These are phyloP conservation scores for Parambassis ranga DNA, from an alignment of 2,797 vertebrate species.

Conservation along the genomic window DNA sequence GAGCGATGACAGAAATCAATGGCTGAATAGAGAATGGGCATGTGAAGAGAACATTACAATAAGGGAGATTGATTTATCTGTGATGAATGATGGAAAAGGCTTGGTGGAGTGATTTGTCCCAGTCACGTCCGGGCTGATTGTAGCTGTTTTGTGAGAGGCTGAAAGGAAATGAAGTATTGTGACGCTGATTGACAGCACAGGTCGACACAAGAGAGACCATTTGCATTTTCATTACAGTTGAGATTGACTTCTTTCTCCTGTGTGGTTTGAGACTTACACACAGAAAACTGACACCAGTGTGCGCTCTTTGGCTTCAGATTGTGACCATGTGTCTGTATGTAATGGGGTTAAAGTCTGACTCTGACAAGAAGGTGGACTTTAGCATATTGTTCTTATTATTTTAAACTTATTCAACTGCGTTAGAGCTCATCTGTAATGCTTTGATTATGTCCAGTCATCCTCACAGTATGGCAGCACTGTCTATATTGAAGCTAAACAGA, in stretches of 20 bases:
- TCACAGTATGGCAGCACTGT: neutral
- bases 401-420: too few species aligned
- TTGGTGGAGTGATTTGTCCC: slow-evolving; percentile 31
- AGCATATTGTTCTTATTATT: too few species aligned
- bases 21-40: slow-evolving; percentile 36
- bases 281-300: too few species aligned
- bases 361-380: too few species aligned
- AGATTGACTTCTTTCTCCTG: slow-evolving; percentile 53
- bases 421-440: too few species aligned
- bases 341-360: too few species aligned
- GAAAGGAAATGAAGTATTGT: slow-evolving; percentile 35
- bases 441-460: too few species aligned
- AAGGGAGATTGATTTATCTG: slow-evolving; percentile 57
- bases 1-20: slow-evolving; percentile 55
- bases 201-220: slow-evolving; percentile 52
- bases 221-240: slow-evolving; percentile 71
- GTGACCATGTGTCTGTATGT: too few species aligned
- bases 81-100: slow-evolving; percentile 60
- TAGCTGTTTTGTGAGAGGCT: slow-evolving; percentile 23
- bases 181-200: slow-evolving; percentile 66
- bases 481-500: neutral
- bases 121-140: slow-evolving; percentile 37
- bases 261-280: slow-evolving; percentile 23
- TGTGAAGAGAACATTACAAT: slow-evolving; percentile 45
- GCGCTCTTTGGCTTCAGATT: too few species aligned